Evolutionary conservation across 2,797 vertebrate genomes (phyloP).

Genomic region (Lacerta viridis): DNA sequence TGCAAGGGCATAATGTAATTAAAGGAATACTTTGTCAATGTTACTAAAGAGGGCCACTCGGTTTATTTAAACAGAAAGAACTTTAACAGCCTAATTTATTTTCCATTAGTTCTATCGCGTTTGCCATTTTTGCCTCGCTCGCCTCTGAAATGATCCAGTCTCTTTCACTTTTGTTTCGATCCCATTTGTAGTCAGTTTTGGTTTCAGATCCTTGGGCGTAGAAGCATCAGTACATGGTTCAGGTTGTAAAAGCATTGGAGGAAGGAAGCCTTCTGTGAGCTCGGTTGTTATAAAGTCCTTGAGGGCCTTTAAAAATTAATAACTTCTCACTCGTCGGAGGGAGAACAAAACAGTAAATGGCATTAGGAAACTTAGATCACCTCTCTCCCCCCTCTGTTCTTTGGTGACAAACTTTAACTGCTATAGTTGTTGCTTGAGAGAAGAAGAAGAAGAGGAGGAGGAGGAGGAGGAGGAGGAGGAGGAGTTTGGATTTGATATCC

Average conservation of each 20-base stretch:
- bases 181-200: slow-evolving; percentile 41
- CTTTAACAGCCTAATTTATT: slow-evolving; percentile 52
- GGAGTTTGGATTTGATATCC: no score
- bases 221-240: background rate
- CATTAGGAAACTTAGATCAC: slow-evolving; percentile 30
- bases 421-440: background rate
- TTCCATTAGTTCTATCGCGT: slow-evolving; percentile 51
- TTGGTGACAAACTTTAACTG: background rate
- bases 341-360: slow-evolving; percentile 38
- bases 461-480: no score
- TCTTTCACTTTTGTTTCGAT: slow-evolving; percentile 53
- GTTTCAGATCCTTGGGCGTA: slow-evolving; percentile 28
- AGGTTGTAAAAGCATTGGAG: slow-evolving; percentile 41
- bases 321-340: slow-evolving; percentile 16
- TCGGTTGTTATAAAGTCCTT: slow-evolving; percentile 34
- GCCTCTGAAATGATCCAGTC: slow-evolving; percentile 46
- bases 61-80: slow-evolving; percentile 53
- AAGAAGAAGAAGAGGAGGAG: no score
- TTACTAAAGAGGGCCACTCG: slow-evolving; percentile 33
- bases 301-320: slow-evolving; percentile 40
- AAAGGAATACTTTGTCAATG: background rate
- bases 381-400: background rate
- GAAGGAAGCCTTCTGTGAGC: slow-evolving; percentile 14
- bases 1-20: slow-evolving; percentile 37
- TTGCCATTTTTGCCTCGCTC: slow-evolving; percentile 43